Conservation (phyloP, 2,113 vertebrate genomes). For the Neotoma lepida region DNA sequence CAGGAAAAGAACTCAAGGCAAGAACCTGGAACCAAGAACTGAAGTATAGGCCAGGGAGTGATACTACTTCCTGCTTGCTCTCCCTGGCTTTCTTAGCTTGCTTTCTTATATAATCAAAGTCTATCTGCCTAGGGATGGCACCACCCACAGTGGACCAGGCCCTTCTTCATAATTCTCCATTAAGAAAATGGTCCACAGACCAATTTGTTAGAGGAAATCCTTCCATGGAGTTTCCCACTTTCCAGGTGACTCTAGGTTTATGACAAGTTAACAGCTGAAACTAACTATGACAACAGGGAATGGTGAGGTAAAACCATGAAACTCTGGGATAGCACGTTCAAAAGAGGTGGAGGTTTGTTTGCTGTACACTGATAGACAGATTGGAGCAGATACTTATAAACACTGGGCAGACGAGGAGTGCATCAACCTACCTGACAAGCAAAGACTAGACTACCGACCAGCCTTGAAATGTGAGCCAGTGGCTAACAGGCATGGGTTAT, state of each 20-base stretch:
- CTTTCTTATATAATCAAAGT: neutral
- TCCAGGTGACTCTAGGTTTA: neutral
- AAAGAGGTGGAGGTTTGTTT: neutral
- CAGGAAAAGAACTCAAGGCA: neutral
- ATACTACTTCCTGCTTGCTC: neutral
- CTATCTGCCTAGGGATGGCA: neutral
- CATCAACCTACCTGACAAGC: neutral
- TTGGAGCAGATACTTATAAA: neutral
- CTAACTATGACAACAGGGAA: neutral
- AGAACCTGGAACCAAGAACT: neutral
- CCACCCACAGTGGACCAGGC: neutral
- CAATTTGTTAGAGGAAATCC: neutral
- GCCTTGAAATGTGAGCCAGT: neutral
- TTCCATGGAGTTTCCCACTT: neutral
- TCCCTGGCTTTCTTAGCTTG: neutral
- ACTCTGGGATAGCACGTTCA: too few relatives aligned
- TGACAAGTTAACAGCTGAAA: neutral
- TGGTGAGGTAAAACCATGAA: neutral
- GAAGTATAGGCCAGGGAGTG: neutral
- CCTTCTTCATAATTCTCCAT: neutral
- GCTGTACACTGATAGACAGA: neutral
- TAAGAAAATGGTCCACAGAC: neutral
- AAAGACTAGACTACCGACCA: neutral
- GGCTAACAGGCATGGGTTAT: neutral
- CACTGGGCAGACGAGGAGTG: neutral